A percentile compares a stretch with the other conserved stretches of the same genome.
phyloP scores from a whole-genome alignment of 2,888 invertebrate genomes.

The Thymelicus lineola region DNA sequence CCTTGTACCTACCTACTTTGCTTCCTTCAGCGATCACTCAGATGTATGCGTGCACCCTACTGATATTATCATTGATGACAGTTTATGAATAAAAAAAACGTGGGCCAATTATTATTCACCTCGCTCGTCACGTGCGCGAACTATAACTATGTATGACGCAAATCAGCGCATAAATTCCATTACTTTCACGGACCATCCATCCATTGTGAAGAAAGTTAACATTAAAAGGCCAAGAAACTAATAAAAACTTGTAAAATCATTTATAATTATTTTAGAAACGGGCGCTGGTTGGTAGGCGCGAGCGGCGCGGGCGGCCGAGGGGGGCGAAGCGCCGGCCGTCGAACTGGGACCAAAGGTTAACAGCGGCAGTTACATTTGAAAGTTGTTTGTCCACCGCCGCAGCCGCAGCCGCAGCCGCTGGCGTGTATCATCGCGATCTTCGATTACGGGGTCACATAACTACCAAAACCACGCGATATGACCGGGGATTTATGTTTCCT shows the following conservation, averaged over 20 bases:
- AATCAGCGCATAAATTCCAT: background rate
- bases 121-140: no score
- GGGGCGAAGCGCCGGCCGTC: slow-evolving; percentile 39
- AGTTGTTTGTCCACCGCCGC: slow-evolving; percentile 49
- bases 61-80: no score
- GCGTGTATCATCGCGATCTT: slow-evolving; percentile 45
- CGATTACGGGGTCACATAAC: slow-evolving; percentile 47
- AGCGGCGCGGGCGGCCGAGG: background rate
- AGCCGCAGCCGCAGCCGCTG: slow-evolving; percentile 24
- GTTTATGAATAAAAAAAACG: no score
- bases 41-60: no score
- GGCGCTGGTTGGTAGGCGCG: slow-evolving; percentile 14
- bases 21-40: slow-evolving; percentile 34
- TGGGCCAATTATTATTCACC: no score
- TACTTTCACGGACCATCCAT: slow-evolving; percentile 8
- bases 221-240: slow-evolving; percentile 2
- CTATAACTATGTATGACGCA: background rate
- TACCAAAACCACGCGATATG: background rate
- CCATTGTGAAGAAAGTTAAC: slow-evolving; percentile 6
- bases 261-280: slow-evolving; percentile 41
- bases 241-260: slow-evolving; percentile 12
- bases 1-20: no score
- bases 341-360: slow-evolving; percentile 51
- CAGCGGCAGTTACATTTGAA: slow-evolving; percentile 49
- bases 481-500: slow-evolving; percentile 4